These are phyloP conservation scores for Nerophis ophidion DNA, from an alignment of 2,113 vertebrate species.

Conservation along the genomic window DNA sequence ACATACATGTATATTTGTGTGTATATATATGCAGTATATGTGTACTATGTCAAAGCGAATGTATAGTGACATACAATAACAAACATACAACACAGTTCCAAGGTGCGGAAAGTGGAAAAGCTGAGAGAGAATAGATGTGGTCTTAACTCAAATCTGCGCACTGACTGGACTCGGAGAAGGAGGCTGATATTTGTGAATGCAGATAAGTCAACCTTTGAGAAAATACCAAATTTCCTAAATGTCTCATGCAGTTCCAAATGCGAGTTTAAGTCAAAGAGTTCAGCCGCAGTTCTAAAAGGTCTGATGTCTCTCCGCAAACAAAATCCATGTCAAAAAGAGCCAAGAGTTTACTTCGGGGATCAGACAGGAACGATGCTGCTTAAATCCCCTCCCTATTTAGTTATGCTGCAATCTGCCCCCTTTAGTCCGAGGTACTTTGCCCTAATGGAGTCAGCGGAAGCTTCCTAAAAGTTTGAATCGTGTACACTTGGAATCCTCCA, in stretches of 20 bases:
- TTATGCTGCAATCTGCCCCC: slow-evolving; percentile 13
- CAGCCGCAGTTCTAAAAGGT: slow-evolving; percentile 43
- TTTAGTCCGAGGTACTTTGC: slow-evolving; percentile 17
- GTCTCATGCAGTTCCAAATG: not conserved
- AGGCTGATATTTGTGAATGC: too few species aligned
- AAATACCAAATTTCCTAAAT: not conserved
- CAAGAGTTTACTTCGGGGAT: slow-evolving; percentile 25
- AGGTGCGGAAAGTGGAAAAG: too few species aligned
- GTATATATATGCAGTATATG: too few species aligned
- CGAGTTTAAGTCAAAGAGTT: slow-evolving; percentile 38
- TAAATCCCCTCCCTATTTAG: slow-evolving; percentile 25
- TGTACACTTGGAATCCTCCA: slow-evolving; percentile 11
- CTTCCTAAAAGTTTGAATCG: slow-evolving; percentile 4
- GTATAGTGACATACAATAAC: too few species aligned
- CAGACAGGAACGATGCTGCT: slow-evolving; percentile 17
- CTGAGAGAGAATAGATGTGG: too few species aligned
- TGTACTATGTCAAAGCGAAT: too few species aligned
- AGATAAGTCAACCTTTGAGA: too few species aligned
- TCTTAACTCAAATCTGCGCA: too few species aligned
- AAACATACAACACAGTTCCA: too few species aligned
- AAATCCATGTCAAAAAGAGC: slow-evolving; percentile 27
- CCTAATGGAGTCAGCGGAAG: slow-evolving; percentile 13
- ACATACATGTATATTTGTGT: too few species aligned
- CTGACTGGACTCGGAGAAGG: too few species aligned
- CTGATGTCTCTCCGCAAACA: slow-evolving; percentile 24